phyloP scores from a whole-genome alignment of 2,113 vertebrate genomes.

The Pterophyllum scalare region DNA sequence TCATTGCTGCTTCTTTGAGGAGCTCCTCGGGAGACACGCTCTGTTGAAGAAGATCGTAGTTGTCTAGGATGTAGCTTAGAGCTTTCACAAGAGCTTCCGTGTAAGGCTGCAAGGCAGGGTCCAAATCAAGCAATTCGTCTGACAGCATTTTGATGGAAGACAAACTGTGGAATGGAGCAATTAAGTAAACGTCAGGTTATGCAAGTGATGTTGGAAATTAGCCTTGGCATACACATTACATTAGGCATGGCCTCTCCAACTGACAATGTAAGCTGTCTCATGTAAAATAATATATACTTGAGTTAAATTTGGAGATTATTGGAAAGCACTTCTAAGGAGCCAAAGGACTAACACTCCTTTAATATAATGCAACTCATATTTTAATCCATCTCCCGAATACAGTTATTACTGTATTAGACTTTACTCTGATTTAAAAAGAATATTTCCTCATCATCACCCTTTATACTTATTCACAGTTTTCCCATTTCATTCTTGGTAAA shows the following conservation, averaged over 20 bases:
- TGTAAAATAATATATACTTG: not conserved
- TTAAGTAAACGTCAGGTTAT: not conserved
- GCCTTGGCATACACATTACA: not conserved
- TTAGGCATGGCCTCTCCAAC: not conserved
- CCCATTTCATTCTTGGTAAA: conserved; percentile 44
- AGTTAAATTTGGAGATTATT: not conserved
- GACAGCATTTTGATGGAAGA: conserved; percentile 49
- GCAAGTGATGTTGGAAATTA: not conserved
- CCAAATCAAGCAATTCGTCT: conserved; percentile 32
- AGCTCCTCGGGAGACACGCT: conserved; percentile 38
- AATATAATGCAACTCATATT: not conserved
- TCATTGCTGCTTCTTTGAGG: conserved; percentile 56
- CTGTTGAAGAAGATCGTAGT: conserved; percentile 34
- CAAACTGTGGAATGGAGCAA: conserved; percentile 62
- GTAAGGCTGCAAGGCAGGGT: conserved; percentile 58
- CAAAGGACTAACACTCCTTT: not conserved
- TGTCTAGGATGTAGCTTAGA: conserved; percentile 52
- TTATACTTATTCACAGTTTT: conserved; percentile 29
- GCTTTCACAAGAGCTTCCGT: conserved; percentile 48
- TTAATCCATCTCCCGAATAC: not conserved
- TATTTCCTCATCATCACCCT: conserved; percentile 31
- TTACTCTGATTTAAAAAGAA: conserved; percentile 27
- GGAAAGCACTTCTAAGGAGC: not conserved
- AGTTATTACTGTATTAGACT: conserved; percentile 23
- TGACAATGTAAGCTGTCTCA: not conserved